Percentiles rank a stretch among this genome's conserved stretches.
These are phyloP conservation scores for Epizoanthus scotinus DNA, from an alignment of 92 coral and sea anemone species.

Conservation along the genomic window DNA sequence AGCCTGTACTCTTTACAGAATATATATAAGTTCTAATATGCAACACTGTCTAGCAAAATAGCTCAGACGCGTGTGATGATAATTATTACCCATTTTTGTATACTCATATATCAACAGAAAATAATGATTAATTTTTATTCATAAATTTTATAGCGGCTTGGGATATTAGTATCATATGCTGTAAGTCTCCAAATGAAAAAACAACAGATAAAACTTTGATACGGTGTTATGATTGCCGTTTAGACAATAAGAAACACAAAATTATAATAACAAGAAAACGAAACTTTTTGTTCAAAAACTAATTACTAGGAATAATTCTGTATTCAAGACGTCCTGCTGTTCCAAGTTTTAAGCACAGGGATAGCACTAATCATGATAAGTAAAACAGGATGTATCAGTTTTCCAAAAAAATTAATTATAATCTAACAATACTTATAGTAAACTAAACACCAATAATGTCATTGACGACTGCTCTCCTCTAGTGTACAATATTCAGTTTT, in stretches of 20 bases:
- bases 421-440: background rate
- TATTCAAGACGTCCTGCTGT: constrained; percentile 9
- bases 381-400: constrained; percentile 35
- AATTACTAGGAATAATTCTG: constrained; percentile 11
- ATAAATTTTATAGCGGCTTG: background rate
- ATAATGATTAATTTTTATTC: constrained; percentile 26
- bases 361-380: background rate
- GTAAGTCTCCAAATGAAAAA: no score
- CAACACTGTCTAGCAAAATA: constrained; percentile 13
- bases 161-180: no score
- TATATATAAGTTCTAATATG: background rate
- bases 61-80: constrained; percentile 17
- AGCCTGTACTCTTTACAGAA: background rate
- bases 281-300: constrained; percentile 21
- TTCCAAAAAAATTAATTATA: background rate
- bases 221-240: background rate
- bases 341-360: constrained; percentile 11
- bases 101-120: constrained; percentile 21
- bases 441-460: background rate
- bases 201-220: background rate
- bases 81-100: constrained; percentile 27
- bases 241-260: background rate
- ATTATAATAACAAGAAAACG: background rate
- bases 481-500: background rate
- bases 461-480: background rate